A percentile compares a stretch with the other conserved stretches of the same genome.
phyloP scores from a whole-genome alignment of 2,113 vertebrate genomes.

The Ophiodon elongatus region DNA sequence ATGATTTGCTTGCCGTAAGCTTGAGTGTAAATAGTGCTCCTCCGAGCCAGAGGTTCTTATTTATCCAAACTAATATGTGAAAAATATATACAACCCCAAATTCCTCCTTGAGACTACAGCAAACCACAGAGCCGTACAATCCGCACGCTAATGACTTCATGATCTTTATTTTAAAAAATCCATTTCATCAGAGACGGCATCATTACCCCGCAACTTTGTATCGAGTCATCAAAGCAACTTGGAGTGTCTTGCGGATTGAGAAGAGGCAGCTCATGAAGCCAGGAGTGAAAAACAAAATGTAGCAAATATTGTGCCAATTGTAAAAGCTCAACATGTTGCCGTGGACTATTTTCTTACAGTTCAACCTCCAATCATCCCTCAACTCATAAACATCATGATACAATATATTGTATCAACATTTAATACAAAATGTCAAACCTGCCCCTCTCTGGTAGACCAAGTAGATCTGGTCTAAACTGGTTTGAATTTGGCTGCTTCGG shows the following conservation, averaged over 20 bases:
- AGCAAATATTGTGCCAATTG: not conserved
- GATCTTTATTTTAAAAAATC: not conserved
- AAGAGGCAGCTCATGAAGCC: not conserved
- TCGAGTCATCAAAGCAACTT: not conserved
- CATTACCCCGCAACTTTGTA: not conserved
- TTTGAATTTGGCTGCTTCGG: constrained; percentile 18
- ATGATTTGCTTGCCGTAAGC: constrained; percentile 1
- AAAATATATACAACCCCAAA: not conserved
- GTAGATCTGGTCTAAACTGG: constrained; percentile 48
- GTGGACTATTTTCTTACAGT: not conserved
- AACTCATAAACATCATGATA: constrained; percentile 16
- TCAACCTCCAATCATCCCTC: constrained; percentile 13
- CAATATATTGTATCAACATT: constrained; percentile 10
- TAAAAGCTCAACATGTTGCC: not conserved
- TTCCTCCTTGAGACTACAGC: not conserved
- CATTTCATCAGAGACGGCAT: not conserved
- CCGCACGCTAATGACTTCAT: not conserved
- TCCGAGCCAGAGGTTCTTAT: not conserved
- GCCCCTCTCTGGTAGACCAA: not conserved
- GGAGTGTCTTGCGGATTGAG: not conserved
- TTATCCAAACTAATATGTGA: not conserved
- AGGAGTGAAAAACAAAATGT: not conserved
- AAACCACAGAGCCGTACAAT: not conserved
- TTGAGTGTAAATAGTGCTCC: not conserved
- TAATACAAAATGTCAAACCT: constrained; percentile 6